Evolutionary conservation across 2,113 vertebrate genomes (phyloP), one percentile per base, ranked within the genome.

Genomic region (Protobothrops flavoviridis): DNA sequence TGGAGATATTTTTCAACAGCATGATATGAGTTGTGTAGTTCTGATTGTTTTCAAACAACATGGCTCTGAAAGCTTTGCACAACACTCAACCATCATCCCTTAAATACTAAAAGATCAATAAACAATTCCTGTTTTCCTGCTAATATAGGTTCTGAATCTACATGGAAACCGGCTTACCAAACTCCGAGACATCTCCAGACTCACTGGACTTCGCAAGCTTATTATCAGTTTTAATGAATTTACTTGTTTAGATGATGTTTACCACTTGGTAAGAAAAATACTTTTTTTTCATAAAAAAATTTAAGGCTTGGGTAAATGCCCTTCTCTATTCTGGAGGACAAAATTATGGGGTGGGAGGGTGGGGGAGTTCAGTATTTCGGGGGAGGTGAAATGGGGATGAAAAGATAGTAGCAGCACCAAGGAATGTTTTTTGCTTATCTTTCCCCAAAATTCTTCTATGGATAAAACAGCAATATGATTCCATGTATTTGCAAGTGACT

Each of bases 141-240:
- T 90, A 53, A 69, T 85, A 85, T 93, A 98, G 98, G 97, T 97
- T 94, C 97, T 99, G 94, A 98, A 98, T 97, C 98, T 98, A 96
- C 98, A 98, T 86, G 98, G 97, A 57, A 99, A 98, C 96, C 98
- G 97, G 92, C 97, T 99, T 95, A 98, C 94, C 90, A 98, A 96
- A 59, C 94, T 98, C 90, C 97, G 98, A 93, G 98, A 98, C 92
- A 97, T 98, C 90, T 98, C 97, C 94, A 97, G 94, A 87, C 97
- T 98, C 89, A 96, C 95, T 0, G 95, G 96, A 85, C 96, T 98
- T 92, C 97, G 95, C 91, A 98, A 97, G 85, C 98, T 99, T 81
- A 98, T 95, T 29, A 96, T 98, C 96, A 98, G 96, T 94, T 98
- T 98, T 94, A 98, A 98, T 88, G 96, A 98, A 94, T 98, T 99